phyloP scores from a whole-genome alignment of 1,140 invertebrate genomes.

The Bombus superbus region DNA sequence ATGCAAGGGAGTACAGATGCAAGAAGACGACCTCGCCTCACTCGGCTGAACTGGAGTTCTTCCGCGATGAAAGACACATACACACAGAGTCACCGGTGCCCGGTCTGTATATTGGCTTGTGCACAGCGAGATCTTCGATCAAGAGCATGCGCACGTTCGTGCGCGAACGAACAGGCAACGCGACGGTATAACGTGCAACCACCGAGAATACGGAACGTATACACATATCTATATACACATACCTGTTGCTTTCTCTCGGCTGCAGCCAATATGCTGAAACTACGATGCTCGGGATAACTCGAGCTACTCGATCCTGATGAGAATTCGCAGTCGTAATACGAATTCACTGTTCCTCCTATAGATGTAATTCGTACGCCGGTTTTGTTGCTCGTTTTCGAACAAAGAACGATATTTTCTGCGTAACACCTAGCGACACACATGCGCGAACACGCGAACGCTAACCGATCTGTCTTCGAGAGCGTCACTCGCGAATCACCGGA shows the following conservation, averaged over 20 bases:
- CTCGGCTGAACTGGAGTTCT: slow-evolving; percentile 36
- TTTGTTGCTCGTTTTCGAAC: not conserved
- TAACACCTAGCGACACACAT: not conserved
- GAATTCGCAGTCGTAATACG: not conserved
- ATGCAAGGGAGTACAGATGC: not conserved
- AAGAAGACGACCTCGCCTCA: slow-evolving; percentile 11
- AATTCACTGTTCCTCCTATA: slow-evolving; percentile 10
- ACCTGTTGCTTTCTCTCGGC: slow-evolving; percentile 70
- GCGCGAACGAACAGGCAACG: slow-evolving; percentile 27
- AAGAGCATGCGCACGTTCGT: slow-evolving; percentile 61
- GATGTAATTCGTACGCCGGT: not conserved
- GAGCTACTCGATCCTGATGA: not conserved
- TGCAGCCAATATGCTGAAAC: slow-evolving; percentile 49
- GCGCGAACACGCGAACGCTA: not conserved
- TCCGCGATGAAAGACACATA: slow-evolving; percentile 61
- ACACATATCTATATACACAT: slow-evolving; percentile 37
- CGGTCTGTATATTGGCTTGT: slow-evolving; percentile 20
- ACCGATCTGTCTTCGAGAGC: not conserved
- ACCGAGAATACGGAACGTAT: slow-evolving; percentile 16
- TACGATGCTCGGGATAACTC: slow-evolving; percentile 1
- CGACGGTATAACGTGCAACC: slow-evolving; percentile 20
- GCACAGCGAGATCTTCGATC: slow-evolving; percentile 59
- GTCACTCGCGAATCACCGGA: slow-evolving; percentile 28
- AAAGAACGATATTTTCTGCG: not conserved
- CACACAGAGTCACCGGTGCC: slow-evolving; percentile 23